These are phyloP conservation scores for Napeogenes sylphis DNA, from an alignment of 2,888 invertebrate genomes.

Conservation along the genomic window DNA sequence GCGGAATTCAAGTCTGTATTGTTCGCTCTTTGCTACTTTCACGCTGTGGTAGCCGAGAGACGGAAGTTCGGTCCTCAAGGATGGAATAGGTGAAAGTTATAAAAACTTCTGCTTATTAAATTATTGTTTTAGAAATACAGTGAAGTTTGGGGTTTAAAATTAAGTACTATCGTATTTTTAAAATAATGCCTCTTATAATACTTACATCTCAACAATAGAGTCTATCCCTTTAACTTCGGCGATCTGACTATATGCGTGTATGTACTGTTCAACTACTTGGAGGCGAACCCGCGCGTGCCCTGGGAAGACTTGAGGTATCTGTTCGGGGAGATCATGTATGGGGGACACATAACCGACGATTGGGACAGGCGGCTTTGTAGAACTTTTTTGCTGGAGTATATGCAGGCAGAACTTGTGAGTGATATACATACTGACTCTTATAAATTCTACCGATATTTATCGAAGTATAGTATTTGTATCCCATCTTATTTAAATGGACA, in stretches of 20 bases:
- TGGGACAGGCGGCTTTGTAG: constrained; percentile 94
- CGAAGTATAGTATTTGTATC: too few species aligned
- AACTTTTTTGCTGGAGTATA: constrained; percentile 90
- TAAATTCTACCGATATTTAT: background rate
- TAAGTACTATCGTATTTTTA: too few species aligned
- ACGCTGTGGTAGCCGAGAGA: constrained; percentile 94
- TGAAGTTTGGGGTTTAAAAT: too few species aligned
- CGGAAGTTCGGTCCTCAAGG: constrained; percentile 97
- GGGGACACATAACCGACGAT: constrained; percentile 97
- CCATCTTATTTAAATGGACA: constrained; percentile 37
- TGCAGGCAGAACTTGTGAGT: constrained; percentile 87
- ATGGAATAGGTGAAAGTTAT: constrained; percentile 82
- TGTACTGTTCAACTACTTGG: constrained; percentile 93
- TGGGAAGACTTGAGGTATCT: constrained; percentile 97
- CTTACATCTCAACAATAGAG: constrained; percentile 50
- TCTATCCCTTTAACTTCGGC: constrained; percentile 88
- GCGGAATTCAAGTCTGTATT: constrained; percentile 94
- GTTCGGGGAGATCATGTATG: constrained; percentile 98
- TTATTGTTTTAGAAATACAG: too few species aligned
- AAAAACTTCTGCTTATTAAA: background rate
- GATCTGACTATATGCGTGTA: constrained; percentile 95
- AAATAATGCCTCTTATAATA: too few species aligned
- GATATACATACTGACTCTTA: background rate
- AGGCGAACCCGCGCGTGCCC: constrained; percentile 90
- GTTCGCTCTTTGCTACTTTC: constrained; percentile 95